phyloP scores from a whole-genome alignment of 1,140 invertebrate genomes.

The Brachionus angularis region DNA sequence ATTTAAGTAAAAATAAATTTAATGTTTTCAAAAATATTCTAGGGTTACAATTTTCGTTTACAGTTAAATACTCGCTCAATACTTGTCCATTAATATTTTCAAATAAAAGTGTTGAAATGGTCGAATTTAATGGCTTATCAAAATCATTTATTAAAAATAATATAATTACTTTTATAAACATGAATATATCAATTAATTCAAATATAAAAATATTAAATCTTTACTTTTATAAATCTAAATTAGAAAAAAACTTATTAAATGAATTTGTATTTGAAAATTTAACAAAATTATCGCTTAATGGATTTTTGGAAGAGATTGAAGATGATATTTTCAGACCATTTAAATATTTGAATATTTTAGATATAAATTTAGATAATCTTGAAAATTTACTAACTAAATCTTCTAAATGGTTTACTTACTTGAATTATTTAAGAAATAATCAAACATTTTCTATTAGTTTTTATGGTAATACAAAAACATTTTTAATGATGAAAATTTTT shows the following conservation, averaged over 20 bases:
- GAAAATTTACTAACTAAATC: neutral
- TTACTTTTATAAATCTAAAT: neutral
- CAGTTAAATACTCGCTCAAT: neutral
- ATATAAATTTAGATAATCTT: neutral
- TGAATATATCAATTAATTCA: neutral
- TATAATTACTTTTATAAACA: neutral
- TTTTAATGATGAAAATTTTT: neutral
- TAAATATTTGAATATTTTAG: neutral
- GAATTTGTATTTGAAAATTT: neutral
- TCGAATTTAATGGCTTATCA: neutral
- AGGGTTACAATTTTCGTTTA: neutral
- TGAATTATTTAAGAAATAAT: neutral
- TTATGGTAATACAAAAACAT: neutral
- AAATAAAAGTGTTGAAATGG: neutral
- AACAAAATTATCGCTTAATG: neutral
- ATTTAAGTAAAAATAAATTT: no score
- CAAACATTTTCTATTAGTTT: neutral
- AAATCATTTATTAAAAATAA: neutral
- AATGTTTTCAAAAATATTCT: neutral
- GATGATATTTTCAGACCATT: neutral
- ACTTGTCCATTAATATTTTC: neutral
- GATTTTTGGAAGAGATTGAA: conserved; percentile 8
- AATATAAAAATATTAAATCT: neutral
- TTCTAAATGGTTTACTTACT: neutral
- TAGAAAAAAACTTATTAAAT: neutral